Percentiles rank a stretch among this genome's conserved stretches.
phyloP scores from a whole-genome alignment of 2,888 invertebrate species.

The Caenorhabditis sp. region DNA sequence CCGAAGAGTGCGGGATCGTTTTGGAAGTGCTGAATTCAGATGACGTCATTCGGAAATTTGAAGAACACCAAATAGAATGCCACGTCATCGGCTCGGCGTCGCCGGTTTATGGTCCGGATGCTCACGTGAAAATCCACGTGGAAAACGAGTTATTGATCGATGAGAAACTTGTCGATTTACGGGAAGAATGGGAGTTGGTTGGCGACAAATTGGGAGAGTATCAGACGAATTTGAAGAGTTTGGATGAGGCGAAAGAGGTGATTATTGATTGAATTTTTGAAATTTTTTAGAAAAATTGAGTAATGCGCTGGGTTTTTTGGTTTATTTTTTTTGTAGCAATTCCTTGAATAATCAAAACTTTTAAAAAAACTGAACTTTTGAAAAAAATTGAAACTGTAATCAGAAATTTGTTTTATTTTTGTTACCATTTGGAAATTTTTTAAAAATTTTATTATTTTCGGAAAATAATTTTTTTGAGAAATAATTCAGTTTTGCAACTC shows the following conservation, averaged over 20 bases:
- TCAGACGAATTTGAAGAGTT: slow-evolving; percentile 91
- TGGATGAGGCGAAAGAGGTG: slow-evolving; percentile 88
- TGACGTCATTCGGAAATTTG: slow-evolving; percentile 63
- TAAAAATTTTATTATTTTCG: no score
- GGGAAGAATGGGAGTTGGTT: slow-evolving; percentile 95
- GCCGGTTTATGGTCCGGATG: slow-evolving; percentile 71
- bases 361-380: no score
- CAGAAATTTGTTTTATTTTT: not conserved
- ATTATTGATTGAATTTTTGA: no score
- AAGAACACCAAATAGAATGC: slow-evolving; percentile 26
- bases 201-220: slow-evolving; percentile 92
- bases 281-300: not conserved
- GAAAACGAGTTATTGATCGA: slow-evolving; percentile 87
- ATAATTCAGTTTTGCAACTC: no score
- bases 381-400: not conserved
- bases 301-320: no score
- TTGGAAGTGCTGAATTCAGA: slow-evolving; percentile 83
- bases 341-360: no score
- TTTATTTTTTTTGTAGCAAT: no score
- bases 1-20: slow-evolving; percentile 84
- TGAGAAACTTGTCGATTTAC: slow-evolving; percentile 87
- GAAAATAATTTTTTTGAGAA: no score
- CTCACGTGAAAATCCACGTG: slow-evolving; percentile 86
- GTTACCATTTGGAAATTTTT: no score
- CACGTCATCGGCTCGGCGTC: slow-evolving; percentile 80